These are phyloP conservation scores for Oostethus manadensis DNA, from an alignment of 2,113 vertebrate species.

Conservation along the genomic window DNA sequence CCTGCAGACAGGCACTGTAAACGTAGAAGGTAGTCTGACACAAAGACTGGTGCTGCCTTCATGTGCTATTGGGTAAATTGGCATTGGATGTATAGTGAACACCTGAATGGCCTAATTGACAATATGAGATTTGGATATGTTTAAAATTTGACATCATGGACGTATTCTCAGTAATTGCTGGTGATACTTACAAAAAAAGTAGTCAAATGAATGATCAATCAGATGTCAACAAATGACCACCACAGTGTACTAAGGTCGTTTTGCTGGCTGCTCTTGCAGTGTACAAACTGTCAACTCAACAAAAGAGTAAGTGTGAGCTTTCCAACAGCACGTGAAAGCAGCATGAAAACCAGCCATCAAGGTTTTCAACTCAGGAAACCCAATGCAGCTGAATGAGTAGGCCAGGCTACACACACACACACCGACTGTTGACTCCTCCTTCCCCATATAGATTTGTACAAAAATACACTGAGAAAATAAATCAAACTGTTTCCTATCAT, in stretches of 20 bases:
- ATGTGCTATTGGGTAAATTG: constrained; percentile 51
- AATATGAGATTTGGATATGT: not conserved
- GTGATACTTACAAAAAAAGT: constrained; percentile 23
- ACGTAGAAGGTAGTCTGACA: constrained; percentile 91
- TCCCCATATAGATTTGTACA: constrained; percentile 99
- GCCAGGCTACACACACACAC: constrained; percentile 81
- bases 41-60: constrained; percentile 71
- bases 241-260: constrained; percentile 36
- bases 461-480: constrained; percentile 99
- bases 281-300: constrained; percentile 20
- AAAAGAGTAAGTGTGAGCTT: constrained; percentile 30
- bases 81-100: constrained; percentile 7
- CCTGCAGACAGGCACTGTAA: constrained; percentile 97
- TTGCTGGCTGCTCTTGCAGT: constrained; percentile 24
- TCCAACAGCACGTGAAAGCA: constrained; percentile 63
- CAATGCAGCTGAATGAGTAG: constrained; percentile 87
- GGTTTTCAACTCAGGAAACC: constrained; percentile 91
- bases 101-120: constrained; percentile 12
- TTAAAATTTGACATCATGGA: too few relatives aligned
- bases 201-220: constrained; percentile 16
- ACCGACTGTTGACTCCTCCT: constrained; percentile 94
- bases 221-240: constrained; percentile 36
- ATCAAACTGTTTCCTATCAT: constrained; percentile 98
- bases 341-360: constrained; percentile 84
- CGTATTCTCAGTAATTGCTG: constrained; percentile 33